Base-by-base conservation (phyloP, 1,140 invertebrate species). In the Hirudo medicinalis region DNA sequence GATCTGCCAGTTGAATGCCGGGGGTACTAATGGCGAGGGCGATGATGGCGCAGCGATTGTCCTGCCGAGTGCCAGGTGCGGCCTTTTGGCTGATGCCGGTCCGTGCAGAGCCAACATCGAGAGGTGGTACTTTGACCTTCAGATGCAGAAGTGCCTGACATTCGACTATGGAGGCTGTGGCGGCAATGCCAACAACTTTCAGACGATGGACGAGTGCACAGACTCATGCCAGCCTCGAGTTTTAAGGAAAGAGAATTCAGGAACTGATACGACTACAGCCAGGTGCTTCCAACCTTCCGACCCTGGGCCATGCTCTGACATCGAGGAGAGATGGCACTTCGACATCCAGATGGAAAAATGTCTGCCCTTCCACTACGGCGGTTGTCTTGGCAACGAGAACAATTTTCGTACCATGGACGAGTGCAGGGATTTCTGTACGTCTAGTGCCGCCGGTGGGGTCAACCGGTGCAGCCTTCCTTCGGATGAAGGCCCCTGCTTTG, bases 291-390 rank as follows among this genome's bases (percentile, higher is more conserved):
- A 89, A 74, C 85, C 86, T 67, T 83, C 85, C 75, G 87, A 90
- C 72, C 80, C 83, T 8, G 91, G 92, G 54, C 87, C 86, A 17
- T 94, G 91, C 75, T 27, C 85, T 32, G 85, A 85, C 2, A 83
- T 87, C 75, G 79, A 88, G 69, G 84, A 89, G 40, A 84, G 86
- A 75, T 96, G 92, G 91, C 89, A 89, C 81, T 97, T 90, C 85
- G 90, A 93, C 80, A 83, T 85, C 67, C 83, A 85, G 40, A 88
- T 92, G 80, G 89, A 92, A 79, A 86, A 89, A 6, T 70, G 69
- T 70, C 53, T 43, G 0, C 49, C 69, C 20, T 70, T 70, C 69
- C n/a, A 49, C 17, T 70, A 70, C 43, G 69, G 69, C n/a, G 69
- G 69, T 53, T 70, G 69, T 49, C 40, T 22, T 54, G 69, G 69